Evolutionary conservation across 2,888 invertebrate genomes (phyloP), one percentile per base, ranked within the genome.

Genomic region (Achlya flavicornis): DNA sequence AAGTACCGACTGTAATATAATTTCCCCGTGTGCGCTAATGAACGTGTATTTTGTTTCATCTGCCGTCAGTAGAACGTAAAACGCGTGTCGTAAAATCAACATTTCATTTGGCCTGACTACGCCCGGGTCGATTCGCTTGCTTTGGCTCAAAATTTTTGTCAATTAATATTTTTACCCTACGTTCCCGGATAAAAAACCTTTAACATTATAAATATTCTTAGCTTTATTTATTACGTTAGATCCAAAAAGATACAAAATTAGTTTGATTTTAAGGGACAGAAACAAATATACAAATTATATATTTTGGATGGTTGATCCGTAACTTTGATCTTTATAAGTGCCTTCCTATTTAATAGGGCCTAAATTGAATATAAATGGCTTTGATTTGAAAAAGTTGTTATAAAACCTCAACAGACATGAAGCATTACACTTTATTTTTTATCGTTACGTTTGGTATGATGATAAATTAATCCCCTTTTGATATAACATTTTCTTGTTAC

Each of bases 11-110:
- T 83, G 86, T 89, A 90, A 91, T 90, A 88, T 89, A 86, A 91
- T 91, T 90, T 90, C 83, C 84, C 80, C 82, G 84, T 85, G 81
- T 83, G 84, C 88, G 83, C 89, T 91, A 92, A 92, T 91, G 91
- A 92, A 91, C 88, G 88, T 90, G 86, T 90, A 92, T 91, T 92
- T 92, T 91, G 90, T 91, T 91, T 91, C 90, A 87, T 90, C 87
- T 87, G 85, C 85, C 86, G 86, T 78, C 84, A 80, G 83, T 77
- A 80, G 77, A 77, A 84, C 80, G 85, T 86, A 85, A 85, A 86
- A 83, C 82, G 81, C 78, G 81, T 84, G 81, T 83, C 83, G 84
- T 84, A 86, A 89, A 90, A 89, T 90, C 88, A 90, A 90, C 89
- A 87, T 89, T 88, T 89, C 85, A 86, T 87, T 89, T 83, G 80